These are phyloP conservation scores for Zaprionus lachaisei DNA, from an alignment of 1,140 invertebrate genomes.

Conservation along the genomic window DNA sequence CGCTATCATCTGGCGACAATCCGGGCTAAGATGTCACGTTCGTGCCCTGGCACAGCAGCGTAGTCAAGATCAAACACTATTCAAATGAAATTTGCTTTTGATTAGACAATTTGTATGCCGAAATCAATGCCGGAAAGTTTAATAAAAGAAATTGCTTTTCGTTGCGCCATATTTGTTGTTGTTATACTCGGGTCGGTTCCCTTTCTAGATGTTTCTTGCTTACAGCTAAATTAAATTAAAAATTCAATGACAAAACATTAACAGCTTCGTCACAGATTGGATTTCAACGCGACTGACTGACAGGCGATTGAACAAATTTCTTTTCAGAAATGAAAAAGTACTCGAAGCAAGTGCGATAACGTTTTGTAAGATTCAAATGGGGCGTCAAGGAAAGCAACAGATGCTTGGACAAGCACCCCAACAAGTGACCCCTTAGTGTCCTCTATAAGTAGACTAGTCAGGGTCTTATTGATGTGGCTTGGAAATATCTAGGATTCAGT, in stretches of 20 bases:
- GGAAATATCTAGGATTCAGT: not conserved
- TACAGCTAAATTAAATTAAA: slow-evolving; percentile 54
- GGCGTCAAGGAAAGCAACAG: slow-evolving; percentile 32
- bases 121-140: slow-evolving; percentile 42
- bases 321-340: slow-evolving; percentile 26
- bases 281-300: slow-evolving; percentile 25
- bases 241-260: slow-evolving; percentile 51
- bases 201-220: slow-evolving; percentile 20
- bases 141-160: slow-evolving; percentile 52
- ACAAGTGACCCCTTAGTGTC: not conserved
- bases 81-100: slow-evolving; percentile 46
- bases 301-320: slow-evolving; percentile 40
- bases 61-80: slow-evolving; percentile 46
- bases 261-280: slow-evolving; percentile 40
- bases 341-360: not conserved
- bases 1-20: slow-evolving; percentile 39
- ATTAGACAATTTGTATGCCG: slow-evolving; percentile 55
- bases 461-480: slow-evolving; percentile 7
- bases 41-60: not conserved
- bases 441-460: not conserved
- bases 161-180: not conserved
- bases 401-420: slow-evolving; percentile 2
- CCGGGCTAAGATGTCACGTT: slow-evolving; percentile 40
- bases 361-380: slow-evolving; percentile 15
- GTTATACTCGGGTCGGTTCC: not conserved